Conservation (phyloP, 1,140 invertebrate genomes). For the Phymastichus coffea region DNA sequence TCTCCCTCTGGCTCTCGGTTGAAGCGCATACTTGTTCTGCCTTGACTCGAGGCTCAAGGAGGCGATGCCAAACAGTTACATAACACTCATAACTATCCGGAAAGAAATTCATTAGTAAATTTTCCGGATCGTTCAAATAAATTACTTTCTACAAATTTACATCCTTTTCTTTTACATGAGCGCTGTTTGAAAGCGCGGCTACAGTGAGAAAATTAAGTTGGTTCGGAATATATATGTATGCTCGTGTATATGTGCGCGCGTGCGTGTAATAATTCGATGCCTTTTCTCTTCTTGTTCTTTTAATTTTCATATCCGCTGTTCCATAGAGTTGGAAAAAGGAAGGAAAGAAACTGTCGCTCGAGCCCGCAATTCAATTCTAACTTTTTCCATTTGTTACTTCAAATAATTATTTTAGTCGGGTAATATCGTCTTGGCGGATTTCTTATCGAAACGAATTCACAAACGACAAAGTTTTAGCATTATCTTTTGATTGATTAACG, state of each 20-base stretch:
- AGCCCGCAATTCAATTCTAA: background rate
- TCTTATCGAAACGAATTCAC: background rate
- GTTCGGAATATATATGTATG: too few species aligned
- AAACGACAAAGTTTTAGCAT: background rate
- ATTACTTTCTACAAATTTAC: too few species aligned
- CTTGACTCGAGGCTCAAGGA: too few species aligned
- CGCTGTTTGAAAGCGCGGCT: too few species aligned
- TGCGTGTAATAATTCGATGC: background rate
- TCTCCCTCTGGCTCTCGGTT: too few species aligned
- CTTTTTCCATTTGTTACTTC: background rate
- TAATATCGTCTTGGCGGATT: background rate
- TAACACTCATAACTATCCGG: too few species aligned
- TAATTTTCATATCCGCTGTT: constrained; percentile 7
- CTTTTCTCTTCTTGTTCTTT: background rate
- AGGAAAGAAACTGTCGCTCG: background rate
- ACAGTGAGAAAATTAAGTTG: too few species aligned
- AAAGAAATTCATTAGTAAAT: constrained; percentile 32
- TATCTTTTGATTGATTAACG: too few species aligned
- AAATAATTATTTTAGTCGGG: constrained; percentile 1
- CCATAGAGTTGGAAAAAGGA: background rate
- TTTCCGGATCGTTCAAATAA: constrained; percentile 22
- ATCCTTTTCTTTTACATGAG: too few species aligned
- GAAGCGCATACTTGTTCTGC: too few species aligned
- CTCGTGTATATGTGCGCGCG: too few species aligned
- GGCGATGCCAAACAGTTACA: too few species aligned